These are phyloP conservation scores for Marmota monax DNA, from an alignment of 2,113 vertebrate genomes.

Conservation along the genomic window DNA sequence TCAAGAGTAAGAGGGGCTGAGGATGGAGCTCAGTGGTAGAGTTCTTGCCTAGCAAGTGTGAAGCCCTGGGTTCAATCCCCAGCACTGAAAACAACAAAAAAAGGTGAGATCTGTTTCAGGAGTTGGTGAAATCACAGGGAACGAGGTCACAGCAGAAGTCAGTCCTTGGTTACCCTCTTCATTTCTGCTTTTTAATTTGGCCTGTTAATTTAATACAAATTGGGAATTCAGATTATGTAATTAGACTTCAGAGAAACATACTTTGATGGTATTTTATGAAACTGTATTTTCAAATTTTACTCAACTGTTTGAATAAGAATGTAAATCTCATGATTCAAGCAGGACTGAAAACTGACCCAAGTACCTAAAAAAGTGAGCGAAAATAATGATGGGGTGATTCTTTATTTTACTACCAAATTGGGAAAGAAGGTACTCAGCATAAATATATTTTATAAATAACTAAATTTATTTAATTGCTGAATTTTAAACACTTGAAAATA, in stretches of 20 bases:
- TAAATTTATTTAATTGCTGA: neutral
- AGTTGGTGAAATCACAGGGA: conserved; percentile 24
- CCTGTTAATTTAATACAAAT: conserved; percentile 32
- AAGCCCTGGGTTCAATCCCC: too few relatives aligned
- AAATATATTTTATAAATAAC: neutral
- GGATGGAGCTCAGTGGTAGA: too few relatives aligned
- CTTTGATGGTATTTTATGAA: neutral
- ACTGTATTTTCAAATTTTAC: conserved; percentile 43
- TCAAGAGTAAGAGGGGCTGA: neutral
- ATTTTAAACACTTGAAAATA: neutral
- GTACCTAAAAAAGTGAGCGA: neutral
- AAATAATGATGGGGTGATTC: neutral
- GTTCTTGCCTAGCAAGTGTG: too few relatives aligned
- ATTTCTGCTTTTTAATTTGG: neutral
- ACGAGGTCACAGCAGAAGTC: neutral
- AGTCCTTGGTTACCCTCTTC: neutral
- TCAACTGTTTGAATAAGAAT: neutral
- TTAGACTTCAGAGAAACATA: neutral
- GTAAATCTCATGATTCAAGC: neutral
- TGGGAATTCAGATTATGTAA: conserved; percentile 6
- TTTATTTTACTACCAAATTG: neutral
- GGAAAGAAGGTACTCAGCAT: neutral
- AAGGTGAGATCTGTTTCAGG: neutral
- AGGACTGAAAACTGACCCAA: neutral
- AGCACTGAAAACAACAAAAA: too few relatives aligned